These are phyloP conservation scores for Orthosia gracilis DNA, from an alignment of 2,888 invertebrate genomes.

Conservation along the genomic window DNA sequence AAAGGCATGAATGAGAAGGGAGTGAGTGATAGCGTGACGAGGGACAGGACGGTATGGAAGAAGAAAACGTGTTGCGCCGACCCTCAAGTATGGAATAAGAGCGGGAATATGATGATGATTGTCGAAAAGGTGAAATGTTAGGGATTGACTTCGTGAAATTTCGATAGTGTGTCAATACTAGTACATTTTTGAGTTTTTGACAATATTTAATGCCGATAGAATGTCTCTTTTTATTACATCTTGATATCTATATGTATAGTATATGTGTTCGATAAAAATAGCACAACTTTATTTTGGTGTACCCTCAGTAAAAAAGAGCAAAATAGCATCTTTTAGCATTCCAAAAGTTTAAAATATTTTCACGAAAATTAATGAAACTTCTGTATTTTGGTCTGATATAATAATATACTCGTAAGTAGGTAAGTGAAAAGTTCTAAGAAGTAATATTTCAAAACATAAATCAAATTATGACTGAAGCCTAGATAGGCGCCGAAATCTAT, in stretches of 20 bases:
- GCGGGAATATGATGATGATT: background rate
- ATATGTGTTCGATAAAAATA: too few relatives aligned
- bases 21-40: too few relatives aligned
- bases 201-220: background rate
- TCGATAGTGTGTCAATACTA: too few relatives aligned
- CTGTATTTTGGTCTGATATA: background rate
- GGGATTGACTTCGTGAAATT: background rate
- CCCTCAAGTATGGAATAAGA: too few relatives aligned
- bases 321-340: too few relatives aligned
- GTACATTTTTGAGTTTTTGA: background rate
- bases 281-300: background rate
- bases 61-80: too few relatives aligned
- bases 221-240: too few relatives aligned
- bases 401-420: too few relatives aligned
- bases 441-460: background rate
- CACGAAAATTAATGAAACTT: background rate
- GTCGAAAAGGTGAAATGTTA: background rate
- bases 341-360: too few relatives aligned
- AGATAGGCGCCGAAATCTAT: slow-evolving; percentile 15
- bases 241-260: too few relatives aligned
- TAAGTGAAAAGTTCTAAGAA: background rate
- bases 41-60: too few relatives aligned
- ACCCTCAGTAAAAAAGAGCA: background rate
- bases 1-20: too few relatives aligned
- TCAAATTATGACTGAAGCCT: background rate